Evolutionary conservation across 2,113 vertebrate species (phyloP).

Genomic region (Daubentonia madagascariensis): DNA sequence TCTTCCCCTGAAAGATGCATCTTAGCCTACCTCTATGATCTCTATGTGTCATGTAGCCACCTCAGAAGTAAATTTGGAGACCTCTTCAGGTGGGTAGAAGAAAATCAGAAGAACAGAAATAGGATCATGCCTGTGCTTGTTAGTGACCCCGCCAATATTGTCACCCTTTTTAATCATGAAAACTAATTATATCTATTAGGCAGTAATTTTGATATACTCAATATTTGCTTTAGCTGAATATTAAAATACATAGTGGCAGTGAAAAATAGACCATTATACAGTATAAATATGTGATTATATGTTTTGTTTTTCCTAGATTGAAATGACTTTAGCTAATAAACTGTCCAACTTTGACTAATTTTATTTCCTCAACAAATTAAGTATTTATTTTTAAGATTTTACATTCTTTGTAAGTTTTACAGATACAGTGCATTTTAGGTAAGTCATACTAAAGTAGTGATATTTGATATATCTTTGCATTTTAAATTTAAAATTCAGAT

Average conservation of each 20-base stretch:
- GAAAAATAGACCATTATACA: no score
- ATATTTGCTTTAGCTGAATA: background rate
- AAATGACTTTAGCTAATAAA: background rate
- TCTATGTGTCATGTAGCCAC: conserved; percentile 84
- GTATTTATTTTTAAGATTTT: background rate
- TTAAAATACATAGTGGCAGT: background rate
- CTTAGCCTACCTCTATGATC: conserved; percentile 82
- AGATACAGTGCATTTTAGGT: background rate
- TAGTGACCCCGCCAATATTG: no score
- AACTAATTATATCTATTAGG: background rate
- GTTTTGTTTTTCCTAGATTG: no score
- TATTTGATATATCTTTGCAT: background rate
- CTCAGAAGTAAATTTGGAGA: conserved; percentile 84
- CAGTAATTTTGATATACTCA: background rate
- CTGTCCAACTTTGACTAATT: background rate
- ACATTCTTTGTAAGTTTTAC: background rate
- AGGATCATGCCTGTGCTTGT: background rate
- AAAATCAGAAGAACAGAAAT: background rate
- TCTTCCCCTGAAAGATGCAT: conserved; percentile 84
- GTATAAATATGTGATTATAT: background rate
- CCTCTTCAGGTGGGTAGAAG: conserved; percentile 81
- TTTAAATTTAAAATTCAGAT: background rate
- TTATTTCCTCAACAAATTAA: background rate
- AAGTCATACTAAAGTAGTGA: background rate
- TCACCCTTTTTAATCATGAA: background rate